Base-by-base conservation (phyloP, 2,888 invertebrate genomes). In the Carabus problematicus region DNA sequence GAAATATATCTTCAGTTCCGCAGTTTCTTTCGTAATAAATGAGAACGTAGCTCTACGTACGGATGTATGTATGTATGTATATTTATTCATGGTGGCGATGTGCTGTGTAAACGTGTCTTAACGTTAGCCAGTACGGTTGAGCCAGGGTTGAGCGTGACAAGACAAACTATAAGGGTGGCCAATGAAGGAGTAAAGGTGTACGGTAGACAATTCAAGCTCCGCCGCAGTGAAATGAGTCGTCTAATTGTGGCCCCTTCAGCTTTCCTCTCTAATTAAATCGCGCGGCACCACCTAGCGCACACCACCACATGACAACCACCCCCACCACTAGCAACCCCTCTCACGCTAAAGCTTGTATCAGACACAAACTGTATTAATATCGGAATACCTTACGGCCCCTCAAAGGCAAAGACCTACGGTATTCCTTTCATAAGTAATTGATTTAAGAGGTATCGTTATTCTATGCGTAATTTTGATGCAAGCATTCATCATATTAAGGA, bases 311-410 rank as follows among this genome's bases (percentile, higher is more conserved):
- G n/a, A 11, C 45, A 12, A 3, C 45, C 14, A 8, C 45, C 7
- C 7, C 45, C 45, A 7, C 45, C 45, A n/a, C n/a, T n/a, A n/a
- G n/a, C n/a, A n/a, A n/a, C n/a, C n/a, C n/a, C n/a, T n/a, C n/a
- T n/a, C n/a, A n/a, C 45, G 3, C 16, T 47, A 47, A 47, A 14
- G 11, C 14, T 11, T 16, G 52, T 52, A 42, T 16, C 42, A 16
- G 52, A n/a, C 52, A 9, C 40, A 14, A 16, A 59, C 42, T 59
- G 59, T 14, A 42, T 42, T 59, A 59, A 59, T 59, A 59, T 59
- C 16, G 42, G 6, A 59, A 59, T 59, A 59, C 59, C 41, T 14
- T 14, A 45, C 12, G 12, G 12, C 45, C 11, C 45, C 45, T 56
- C 56, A 56, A 56, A 56, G 39, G 56, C 39, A 40, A 56, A 56